Percentiles rank a stretch among this genome's conserved stretches.
phyloP scores from a whole-genome alignment of 92 coral and sea anemone genomes.

The Heliopora coerulea region DNA sequence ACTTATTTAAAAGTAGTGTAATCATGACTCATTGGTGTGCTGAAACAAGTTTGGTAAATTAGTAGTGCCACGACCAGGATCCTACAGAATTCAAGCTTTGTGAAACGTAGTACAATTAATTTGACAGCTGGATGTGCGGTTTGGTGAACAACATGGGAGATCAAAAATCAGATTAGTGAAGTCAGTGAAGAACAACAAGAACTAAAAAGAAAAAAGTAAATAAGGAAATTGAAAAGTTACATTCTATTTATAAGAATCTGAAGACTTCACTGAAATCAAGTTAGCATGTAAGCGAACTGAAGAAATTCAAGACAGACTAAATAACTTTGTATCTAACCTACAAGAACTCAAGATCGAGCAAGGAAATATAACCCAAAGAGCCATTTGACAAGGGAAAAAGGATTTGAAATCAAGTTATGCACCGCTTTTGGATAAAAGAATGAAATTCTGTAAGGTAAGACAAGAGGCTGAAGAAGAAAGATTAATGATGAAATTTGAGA shows the following conservation, averaged over 20 bases:
- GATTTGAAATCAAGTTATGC: conserved; percentile 46
- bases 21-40: background rate
- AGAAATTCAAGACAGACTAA: conserved; percentile 47
- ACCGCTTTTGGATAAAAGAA: conserved; percentile 43
- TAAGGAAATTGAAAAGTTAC: conserved; percentile 57
- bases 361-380: conserved; percentile 46
- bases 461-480: conserved; percentile 5
- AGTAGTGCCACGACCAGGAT: conserved; percentile 68
- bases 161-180: background rate
- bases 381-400: conserved; percentile 56
- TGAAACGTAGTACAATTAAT: conserved; percentile 26
- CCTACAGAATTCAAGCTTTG: background rate
- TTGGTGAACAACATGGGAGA: conserved; percentile 32
- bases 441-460: conserved; percentile 28
- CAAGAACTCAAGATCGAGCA: conserved; percentile 55
- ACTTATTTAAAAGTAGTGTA: conserved; percentile 41
- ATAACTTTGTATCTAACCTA: conserved; percentile 47
- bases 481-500: conserved; percentile 49
- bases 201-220: conserved; percentile 42
- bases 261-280: conserved; percentile 50
- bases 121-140: background rate
- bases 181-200: conserved; percentile 18
- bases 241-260: conserved; percentile 36
- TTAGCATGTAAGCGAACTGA: conserved; percentile 30
- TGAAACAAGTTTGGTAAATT: conserved; percentile 25